Base-by-base conservation (phyloP, 2,113 vertebrate species). In the Phaethornis superciliosus region DNA sequence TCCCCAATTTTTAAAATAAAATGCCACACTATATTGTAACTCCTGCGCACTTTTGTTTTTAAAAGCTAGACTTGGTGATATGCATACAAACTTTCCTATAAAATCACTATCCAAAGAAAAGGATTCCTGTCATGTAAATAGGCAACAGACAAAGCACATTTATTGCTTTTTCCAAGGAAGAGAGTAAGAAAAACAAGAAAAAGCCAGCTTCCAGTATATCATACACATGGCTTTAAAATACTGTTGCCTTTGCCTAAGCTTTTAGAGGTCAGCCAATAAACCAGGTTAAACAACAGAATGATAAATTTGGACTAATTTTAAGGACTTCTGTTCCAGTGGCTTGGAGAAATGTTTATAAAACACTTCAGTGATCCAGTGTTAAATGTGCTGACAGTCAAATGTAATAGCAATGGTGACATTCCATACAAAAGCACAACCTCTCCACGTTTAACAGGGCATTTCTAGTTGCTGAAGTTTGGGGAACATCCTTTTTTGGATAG, bases 101-200 rank as follows among this genome's bases (percentile, higher is more conserved):
- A 97, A 98, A 97, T 47, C 95, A 49, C 88, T 85, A 78, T 77
- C 93, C 89, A 60, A 92, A 94, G 94, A 90, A 88, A 90, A 95
- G 95, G 93, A 87, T 79, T 92, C 91, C 78, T 94, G 92, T 44
- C 92, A 15, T 44, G 96, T 92, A 77, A 79, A 79, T 10, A 95
- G 97, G 96, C 96, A 97, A 93, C 96, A 96, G 92, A 93, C 85
- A 97, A 97, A 97, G 97, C 97, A 97, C 82, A 92, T 90, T 97
- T 98, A 98, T 98, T 98, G 98, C 98, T 98, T 97, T 97, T 95
- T 96, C 93, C 15, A 22, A 96, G 91, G 92, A 94, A 78, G 63
- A 96, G 89, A 86, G 51, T 35, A 74, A 94, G 88, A 65, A 82
- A 93, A 95, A 51, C 51, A 85, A 97, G 85, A 63, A 85, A 81